Conservation (phyloP, 2,888 invertebrate species). For the Papilio elwesi region DNA sequence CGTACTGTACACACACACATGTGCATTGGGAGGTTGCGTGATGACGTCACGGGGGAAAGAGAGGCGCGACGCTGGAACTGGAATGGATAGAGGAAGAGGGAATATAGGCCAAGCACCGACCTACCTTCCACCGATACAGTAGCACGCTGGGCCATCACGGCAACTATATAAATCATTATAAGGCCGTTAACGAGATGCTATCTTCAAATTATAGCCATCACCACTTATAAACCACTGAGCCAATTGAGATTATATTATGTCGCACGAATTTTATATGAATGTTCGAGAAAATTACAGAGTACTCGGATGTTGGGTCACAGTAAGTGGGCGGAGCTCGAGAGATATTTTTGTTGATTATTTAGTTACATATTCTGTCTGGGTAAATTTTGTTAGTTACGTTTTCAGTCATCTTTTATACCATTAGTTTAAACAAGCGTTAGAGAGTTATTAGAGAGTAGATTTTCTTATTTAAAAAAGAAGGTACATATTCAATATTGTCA, state of each 20-base stretch:
- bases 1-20: conserved; percentile 63
- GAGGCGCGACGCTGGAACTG: conserved; percentile 48
- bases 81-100: conserved; percentile 57
- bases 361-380: not conserved
- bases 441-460: too few relatives aligned
- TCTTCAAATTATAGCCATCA: conserved; percentile 45
- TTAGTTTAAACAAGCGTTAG: too few relatives aligned
- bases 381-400: not conserved
- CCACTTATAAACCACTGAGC: conserved; percentile 32
- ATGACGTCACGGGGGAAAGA: conserved; percentile 76
- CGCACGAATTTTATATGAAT: not conserved
- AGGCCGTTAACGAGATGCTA: conserved; percentile 48
- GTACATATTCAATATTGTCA: too few relatives aligned
- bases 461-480: too few relatives aligned
- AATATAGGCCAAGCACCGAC: conserved; percentile 83
- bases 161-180: conserved; percentile 59
- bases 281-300: conserved; percentile 1
- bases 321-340: not conserved
- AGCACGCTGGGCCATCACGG: conserved; percentile 65
- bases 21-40: conserved; percentile 63
- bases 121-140: conserved; percentile 78
- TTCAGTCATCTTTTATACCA: too few relatives aligned
- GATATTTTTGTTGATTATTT: not conserved
- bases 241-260: conserved; percentile 18
- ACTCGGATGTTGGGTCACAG: not conserved